Base-by-base conservation (phyloP, 1,140 invertebrate genomes). In the Leptinotarsa texana region DNA sequence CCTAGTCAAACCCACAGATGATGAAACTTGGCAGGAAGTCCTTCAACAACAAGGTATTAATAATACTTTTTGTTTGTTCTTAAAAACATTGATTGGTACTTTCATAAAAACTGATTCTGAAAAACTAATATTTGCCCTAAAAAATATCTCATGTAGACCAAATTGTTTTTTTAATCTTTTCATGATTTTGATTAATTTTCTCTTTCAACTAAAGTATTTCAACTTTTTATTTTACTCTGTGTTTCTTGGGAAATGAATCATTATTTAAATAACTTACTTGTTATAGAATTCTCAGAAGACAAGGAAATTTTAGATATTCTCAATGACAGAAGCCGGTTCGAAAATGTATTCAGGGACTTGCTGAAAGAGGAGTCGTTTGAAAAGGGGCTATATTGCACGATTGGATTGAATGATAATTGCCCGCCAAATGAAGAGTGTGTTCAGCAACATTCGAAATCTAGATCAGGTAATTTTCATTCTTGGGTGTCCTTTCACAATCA, bases 1-100 rank as follows among this genome's bases (percentile, higher is more conserved):
- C 17, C 83, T 94, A 66, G 92, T 95, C 1, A 91, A 90, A 84
- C 92, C 93, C 6, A 87, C 90, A n/a, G 85, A 86, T 61, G 86
- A 86, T 49, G 82, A 85, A 69, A 83, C 82, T 15, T 91, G 90
- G 90, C 84, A 82, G 24, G 88, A 91, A 73, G 82, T 90, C 0
- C 78, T 90, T 61, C 69, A 73, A 68, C 51, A 78, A 72, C 74
- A 80, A 82, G 82, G 78, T 82, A 73, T 63, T 33, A 42, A 42
- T 42, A 42, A 3, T 42, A 42, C 11, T 42, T 42, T 42, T 42
- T 42, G 8, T 0, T 42, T 42, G 33, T 42, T 11, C 33, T 8
- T 42, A 2, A 42, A 11, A 42, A 42, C 33, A 42, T 3, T 42
- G 33, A 42, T 42, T 42, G 33, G 8, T 42, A 27, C 27, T 6